Percentiles rank a stretch among this genome's conserved stretches.
These are phyloP conservation scores for Ericerus pela DNA, from an alignment of 1,140 invertebrate genomes.

Conservation along the genomic window DNA sequence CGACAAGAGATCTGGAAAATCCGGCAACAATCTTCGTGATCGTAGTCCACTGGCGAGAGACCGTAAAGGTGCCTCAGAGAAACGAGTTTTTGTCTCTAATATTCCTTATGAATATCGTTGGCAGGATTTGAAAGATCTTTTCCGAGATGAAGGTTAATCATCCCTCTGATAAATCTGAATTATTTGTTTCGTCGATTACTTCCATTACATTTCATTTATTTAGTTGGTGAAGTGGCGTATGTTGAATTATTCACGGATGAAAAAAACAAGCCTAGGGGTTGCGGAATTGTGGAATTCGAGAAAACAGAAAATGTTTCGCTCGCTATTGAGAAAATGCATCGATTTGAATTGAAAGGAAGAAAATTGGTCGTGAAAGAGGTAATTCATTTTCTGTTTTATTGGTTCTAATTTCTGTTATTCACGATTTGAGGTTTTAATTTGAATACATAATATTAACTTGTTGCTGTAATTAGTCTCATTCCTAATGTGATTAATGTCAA, in stretches of 20 bases:
- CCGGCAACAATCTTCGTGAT: too few species aligned
- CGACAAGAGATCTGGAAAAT: too few species aligned
- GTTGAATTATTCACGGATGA: constrained; percentile 91
- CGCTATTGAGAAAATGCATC: constrained; percentile 89
- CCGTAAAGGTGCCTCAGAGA: constrained; percentile 35
- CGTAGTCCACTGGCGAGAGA: constrained; percentile 36
- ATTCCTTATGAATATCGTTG: constrained; percentile 95
- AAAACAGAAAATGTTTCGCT: constrained; percentile 73
- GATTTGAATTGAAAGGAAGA: constrained; percentile 81
- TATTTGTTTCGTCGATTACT: neutral
- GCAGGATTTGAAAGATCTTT: constrained; percentile 94
- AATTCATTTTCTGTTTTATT: too few species aligned
- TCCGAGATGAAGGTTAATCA: constrained; percentile 51
- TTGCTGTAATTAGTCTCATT: neutral
- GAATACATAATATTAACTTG: too few species aligned
- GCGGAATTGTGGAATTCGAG: constrained; percentile 90
- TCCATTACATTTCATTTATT: constrained; percentile 15
- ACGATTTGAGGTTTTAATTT: too few species aligned
- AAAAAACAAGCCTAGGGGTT: constrained; percentile 84
- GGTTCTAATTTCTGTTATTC: too few species aligned
- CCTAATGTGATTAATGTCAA: neutral
- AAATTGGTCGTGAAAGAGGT: constrained; percentile 92
- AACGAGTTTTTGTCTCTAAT: constrained; percentile 84
- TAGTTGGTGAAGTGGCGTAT: constrained; percentile 90
- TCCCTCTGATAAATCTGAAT: neutral